Evolutionary conservation across 1,140 invertebrate genomes (phyloP), one percentile per base, ranked within the genome.

Genomic region (Ruditapes philippinarum): DNA sequence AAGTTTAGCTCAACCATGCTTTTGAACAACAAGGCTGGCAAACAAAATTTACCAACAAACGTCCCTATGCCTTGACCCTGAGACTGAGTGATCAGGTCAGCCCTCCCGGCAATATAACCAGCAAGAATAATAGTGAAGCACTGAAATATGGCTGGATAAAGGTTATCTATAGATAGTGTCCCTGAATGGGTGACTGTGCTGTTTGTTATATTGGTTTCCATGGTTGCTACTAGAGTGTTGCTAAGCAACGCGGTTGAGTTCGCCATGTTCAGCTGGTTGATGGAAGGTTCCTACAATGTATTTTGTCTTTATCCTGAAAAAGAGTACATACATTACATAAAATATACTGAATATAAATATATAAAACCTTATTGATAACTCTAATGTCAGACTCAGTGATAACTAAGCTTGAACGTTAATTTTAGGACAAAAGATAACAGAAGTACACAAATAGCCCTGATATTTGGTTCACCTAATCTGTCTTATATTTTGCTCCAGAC

Each of bases 11-110:
- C 97, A 45, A 98, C 98, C 94, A 99, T 96, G 38, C 98, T 99
- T 88, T 98, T 96, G 93, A 99, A 99, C 92, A 99, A 98, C 7
- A 99, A 95, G 3, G 98, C 97, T 68, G 99, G 99, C 54, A 99
- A 94, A 28, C 98, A 97, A 96, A 99, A 99, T 54, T 98, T 98
- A 33, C 98, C 98, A 0, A 99, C 98, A 96, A 99, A 99, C 73
- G 97, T 98, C 68, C 98, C 98, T 62, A 99, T 97, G 3, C 99
- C 98, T 96, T 98, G 98, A n/a, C 98, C 97, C 96, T 99, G 98
- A 25, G 89, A 51, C 83, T 98, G 97, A 80, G 98, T 97, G 2
- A 99, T 98, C 38, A 99, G 95, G 93, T 98, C 98, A 60, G 98
- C 96, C 84, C 98, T 97, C 11, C 98, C 98, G 86, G 98, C 98